Percentiles rank a stretch among this genome's conserved stretches.
These are phyloP conservation scores for Austrofundulus limnaeus DNA, from an alignment of 2,113 vertebrate genomes.

Conservation along the genomic window DNA sequence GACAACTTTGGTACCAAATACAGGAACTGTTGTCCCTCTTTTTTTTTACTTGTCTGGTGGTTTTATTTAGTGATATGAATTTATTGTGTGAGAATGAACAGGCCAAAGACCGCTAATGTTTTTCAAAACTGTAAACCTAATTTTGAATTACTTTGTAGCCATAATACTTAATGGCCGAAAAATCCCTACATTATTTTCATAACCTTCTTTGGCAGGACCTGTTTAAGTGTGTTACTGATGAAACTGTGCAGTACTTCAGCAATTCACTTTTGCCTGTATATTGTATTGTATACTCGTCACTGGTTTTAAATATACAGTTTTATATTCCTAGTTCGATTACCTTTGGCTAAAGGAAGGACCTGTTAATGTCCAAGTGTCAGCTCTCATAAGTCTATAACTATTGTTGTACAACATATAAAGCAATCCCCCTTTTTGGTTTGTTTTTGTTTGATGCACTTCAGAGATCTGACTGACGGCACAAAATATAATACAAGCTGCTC, in stretches of 20 bases:
- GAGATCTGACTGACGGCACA: constrained; percentile 5
- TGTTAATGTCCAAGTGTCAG: constrained; percentile 47
- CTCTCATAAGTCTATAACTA: constrained; percentile 12
- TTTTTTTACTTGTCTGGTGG: constrained; percentile 17
- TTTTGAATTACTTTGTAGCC: neutral
- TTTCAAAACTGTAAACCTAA: constrained; percentile 5
- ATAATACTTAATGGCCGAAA: constrained; percentile 10
- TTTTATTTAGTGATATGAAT: constrained; percentile 24
- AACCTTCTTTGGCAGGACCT: neutral
- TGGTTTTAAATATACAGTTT: constrained; percentile 37
- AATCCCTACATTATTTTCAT: neutral
- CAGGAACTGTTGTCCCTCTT: constrained; percentile 23
- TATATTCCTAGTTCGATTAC: constrained; percentile 36
- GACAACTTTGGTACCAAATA: constrained; percentile 30
- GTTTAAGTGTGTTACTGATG: neutral
- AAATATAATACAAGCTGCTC: constrained; percentile 10
- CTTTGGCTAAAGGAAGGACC: constrained; percentile 18
- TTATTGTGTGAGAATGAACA: constrained; percentile 28
- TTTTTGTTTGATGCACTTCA: constrained; percentile 29
- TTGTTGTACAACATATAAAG: constrained; percentile 9
- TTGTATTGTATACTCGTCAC: constrained; percentile 9
- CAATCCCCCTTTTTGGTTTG: constrained; percentile 1
- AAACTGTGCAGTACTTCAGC: constrained; percentile 2
- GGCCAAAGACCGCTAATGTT: constrained; percentile 5
- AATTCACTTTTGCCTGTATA: neutral